Evolutionary conservation across 1,140 invertebrate species (phyloP), one percentile per base, ranked within the genome.

Genomic region (Drosophila prosaltans): DNA sequence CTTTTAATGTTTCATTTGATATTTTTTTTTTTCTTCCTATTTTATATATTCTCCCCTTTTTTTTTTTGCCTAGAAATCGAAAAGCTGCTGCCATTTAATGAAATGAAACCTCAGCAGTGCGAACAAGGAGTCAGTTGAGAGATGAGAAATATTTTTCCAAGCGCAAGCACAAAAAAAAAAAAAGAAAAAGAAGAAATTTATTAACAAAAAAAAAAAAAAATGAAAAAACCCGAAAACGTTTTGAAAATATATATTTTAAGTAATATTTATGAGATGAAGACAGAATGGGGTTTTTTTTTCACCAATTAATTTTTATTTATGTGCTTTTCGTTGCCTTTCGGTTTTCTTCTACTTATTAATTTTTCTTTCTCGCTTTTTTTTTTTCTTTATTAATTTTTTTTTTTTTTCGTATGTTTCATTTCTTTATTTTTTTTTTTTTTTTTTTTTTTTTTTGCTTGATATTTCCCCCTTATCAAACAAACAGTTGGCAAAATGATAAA

Each of bases 401-500:
- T 70, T 69, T 69, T 66, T 79, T 48, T 24, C 21, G 21, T 43
- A 24, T 69, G 36, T 68, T 69, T 43, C 66, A 62, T 68, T 41
- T 51, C 41, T 36, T 16, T 51, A 62, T 69, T 65, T 72, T 55
- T 43, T 40, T 65, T 48, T 65, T 72, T 55, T 43, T 40, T 65
- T 48, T 67, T 67, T 45, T 70, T 66, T 69, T 45, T 55, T 45
- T 30, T 30, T 30, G 2, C 32, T 65, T 58, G 60, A 41, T 51
- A 63, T 75, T 80, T 75, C 74, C 84, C 84, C 84, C 85, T 89
- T 89, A 89, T 89, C 84, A 89, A 89, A 89, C 80, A 89, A 89
- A 89, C 84, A 89, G 84, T 89, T 89, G 84, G 80, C 78, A 89
- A 89, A 84, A 89, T 89, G 84, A 89, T 89, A 89, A 89, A 89